Percentiles rank a stretch among this genome's conserved stretches.
Conservation (phyloP, 2,797 vertebrate species). For the Danio aesculapii region DNA sequence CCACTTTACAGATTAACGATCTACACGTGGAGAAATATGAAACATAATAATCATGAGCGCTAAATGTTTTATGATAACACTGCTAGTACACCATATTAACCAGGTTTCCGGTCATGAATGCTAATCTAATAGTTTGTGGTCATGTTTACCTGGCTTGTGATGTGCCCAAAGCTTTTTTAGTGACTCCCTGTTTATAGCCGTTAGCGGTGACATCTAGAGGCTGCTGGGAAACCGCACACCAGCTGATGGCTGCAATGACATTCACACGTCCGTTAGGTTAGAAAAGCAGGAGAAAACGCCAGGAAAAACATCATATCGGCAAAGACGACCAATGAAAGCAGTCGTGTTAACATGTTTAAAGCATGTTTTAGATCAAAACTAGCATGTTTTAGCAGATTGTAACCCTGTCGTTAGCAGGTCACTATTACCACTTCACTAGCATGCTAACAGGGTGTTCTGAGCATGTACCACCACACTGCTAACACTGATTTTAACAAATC, state of each 20-base stretch:
- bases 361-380: no score
- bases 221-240: slow-evolving; percentile 87
- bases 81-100: no score
- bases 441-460: no score
- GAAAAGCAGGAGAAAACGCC: background rate
- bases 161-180: slow-evolving; percentile 83
- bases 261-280: background rate
- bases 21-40: slow-evolving; percentile 69
- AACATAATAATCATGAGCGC: background rate
- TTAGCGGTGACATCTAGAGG: slow-evolving; percentile 92
- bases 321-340: no score
- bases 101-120: background rate
- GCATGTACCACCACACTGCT: no score
- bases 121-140: background rate
- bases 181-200: slow-evolving; percentile 92
- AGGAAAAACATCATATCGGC: background rate
- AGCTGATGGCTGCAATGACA: slow-evolving; percentile 86
- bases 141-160: slow-evolving; percentile 82
- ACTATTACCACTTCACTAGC: no score
- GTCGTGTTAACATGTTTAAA: no score
- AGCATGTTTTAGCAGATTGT: no score
- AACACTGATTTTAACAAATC: no score
- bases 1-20: slow-evolving; percentile 90
- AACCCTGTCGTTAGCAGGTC: no score
- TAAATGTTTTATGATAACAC: background rate